phyloP scores from a whole-genome alignment of 2,888 invertebrate genomes.

The Cryptocheilus praepositus region DNA sequence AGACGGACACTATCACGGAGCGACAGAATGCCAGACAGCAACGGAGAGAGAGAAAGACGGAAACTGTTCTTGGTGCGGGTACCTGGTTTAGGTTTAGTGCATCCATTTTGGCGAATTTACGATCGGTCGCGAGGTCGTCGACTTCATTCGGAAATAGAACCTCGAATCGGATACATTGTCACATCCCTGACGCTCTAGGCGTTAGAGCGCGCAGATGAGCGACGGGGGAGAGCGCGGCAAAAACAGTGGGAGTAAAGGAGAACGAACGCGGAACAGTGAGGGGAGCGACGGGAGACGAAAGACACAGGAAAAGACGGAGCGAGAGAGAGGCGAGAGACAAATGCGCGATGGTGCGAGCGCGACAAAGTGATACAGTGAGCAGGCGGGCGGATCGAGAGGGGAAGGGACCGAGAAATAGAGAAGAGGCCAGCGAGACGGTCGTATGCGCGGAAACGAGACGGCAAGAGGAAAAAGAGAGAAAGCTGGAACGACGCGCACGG shows the following conservation, averaged over 20 bases:
- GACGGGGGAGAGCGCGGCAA: neutral
- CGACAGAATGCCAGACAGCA: no score
- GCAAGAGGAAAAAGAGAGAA: conserved; percentile 49
- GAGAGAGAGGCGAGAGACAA: neutral
- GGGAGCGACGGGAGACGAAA: neutral
- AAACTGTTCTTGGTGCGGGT: conserved; percentile 19
- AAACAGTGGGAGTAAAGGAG: conserved; percentile 8
- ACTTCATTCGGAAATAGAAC: conserved; percentile 55
- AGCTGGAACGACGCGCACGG: conserved; percentile 23
- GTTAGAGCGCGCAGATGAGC: conserved; percentile 8
- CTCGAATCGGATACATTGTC: conserved; percentile 54
- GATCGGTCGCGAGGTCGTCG: conserved; percentile 54
- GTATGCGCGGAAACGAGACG: conserved; percentile 19
- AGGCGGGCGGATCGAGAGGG: conserved; percentile 12
- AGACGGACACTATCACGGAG: no score
- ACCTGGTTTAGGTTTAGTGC: conserved; percentile 55
- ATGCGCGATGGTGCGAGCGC: neutral
- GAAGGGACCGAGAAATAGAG: conserved; percentile 1
- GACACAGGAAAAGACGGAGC: conserved; percentile 15
- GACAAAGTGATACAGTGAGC: conserved; percentile 14
- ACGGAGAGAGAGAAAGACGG: no score
- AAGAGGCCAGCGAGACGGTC: conserved; percentile 4
- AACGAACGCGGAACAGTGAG: conserved; percentile 13
- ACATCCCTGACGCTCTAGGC: conserved; percentile 14
- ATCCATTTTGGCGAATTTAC: conserved; percentile 53